Percentiles rank a stretch among this genome's conserved stretches.
These are phyloP conservation scores for Mythimna pallens DNA, from an alignment of 2,888 invertebrate species.

Conservation along the genomic window DNA sequence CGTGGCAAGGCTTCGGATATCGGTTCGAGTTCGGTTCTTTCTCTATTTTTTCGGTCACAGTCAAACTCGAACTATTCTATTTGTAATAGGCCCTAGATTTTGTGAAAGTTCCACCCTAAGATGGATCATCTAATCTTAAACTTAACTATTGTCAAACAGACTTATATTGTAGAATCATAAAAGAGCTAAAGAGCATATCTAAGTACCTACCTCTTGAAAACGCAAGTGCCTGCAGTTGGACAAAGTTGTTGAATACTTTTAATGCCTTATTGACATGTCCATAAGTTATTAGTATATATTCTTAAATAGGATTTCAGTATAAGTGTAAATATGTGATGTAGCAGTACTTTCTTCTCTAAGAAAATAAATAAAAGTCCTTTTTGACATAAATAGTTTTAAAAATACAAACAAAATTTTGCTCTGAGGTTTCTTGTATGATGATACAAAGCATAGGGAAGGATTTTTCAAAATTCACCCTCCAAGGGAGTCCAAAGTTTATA, in stretches of 20 bases:
- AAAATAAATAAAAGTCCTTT: too few species aligned
- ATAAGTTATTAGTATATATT: neutral
- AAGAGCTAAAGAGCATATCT: neutral
- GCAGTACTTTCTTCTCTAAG: too few species aligned
- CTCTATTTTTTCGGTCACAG: neutral
- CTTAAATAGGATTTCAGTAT: too few species aligned
- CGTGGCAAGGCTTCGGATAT: constrained; percentile 37
- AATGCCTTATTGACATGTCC: neutral
- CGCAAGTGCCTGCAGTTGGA: too few species aligned
- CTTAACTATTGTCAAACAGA: neutral
- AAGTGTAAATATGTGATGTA: too few species aligned
- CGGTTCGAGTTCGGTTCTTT: constrained; percentile 6
- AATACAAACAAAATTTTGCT: too few species aligned
- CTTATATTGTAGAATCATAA: too few species aligned
- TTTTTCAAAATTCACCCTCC: too few species aligned
- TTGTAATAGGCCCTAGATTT: neutral
- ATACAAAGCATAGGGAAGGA: too few species aligned
- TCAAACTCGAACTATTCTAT: constrained; percentile 8
- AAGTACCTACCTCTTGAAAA: neutral
- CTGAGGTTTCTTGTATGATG: too few species aligned
- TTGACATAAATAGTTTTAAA: too few species aligned
- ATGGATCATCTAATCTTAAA: neutral
- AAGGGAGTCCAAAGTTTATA: too few species aligned
- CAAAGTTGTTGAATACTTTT: neutral
- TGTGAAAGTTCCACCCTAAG: neutral